phyloP scores from a whole-genome alignment of 2,888 invertebrate genomes.

The Tetrapedia diversipes region DNA sequence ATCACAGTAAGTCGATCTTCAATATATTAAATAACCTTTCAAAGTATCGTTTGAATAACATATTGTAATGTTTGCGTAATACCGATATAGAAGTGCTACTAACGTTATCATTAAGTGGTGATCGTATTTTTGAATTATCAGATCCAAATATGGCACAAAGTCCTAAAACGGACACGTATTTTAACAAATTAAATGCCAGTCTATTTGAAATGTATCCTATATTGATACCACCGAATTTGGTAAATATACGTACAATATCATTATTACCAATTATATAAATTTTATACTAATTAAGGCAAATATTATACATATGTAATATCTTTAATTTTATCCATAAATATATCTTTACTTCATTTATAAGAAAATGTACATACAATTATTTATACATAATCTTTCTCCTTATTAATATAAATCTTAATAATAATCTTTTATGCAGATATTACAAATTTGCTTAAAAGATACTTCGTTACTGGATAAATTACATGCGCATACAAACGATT shows the following conservation, averaged over 20 bases:
- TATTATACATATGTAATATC: too few species aligned
- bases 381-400: not conserved
- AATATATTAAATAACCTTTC: constrained; percentile 2
- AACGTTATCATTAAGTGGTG: constrained; percentile 13
- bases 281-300: too few species aligned
- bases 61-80: not conserved
- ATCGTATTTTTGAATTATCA: not conserved
- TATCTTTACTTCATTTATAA: too few species aligned
- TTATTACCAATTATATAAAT: not conserved
- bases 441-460: constrained; percentile 52
- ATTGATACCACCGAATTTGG: constrained; percentile 34
- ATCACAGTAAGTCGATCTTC: not conserved
- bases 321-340: too few species aligned
- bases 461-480: constrained; percentile 41
- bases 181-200: constrained; percentile 12
- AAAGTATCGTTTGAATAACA: not conserved
- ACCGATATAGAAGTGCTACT: constrained; percentile 2
- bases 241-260: constrained; percentile 13
- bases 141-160: not conserved
- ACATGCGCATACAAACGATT: constrained; percentile 27
- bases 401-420: not conserved
- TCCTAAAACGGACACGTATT: not conserved
- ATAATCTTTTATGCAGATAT: constrained; percentile 20
- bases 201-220: constrained; percentile 37
- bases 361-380: too few species aligned